These are phyloP conservation scores for Seriola quinqueradiata DNA, from an alignment of 2,113 vertebrate genomes.

Conservation along the genomic window DNA sequence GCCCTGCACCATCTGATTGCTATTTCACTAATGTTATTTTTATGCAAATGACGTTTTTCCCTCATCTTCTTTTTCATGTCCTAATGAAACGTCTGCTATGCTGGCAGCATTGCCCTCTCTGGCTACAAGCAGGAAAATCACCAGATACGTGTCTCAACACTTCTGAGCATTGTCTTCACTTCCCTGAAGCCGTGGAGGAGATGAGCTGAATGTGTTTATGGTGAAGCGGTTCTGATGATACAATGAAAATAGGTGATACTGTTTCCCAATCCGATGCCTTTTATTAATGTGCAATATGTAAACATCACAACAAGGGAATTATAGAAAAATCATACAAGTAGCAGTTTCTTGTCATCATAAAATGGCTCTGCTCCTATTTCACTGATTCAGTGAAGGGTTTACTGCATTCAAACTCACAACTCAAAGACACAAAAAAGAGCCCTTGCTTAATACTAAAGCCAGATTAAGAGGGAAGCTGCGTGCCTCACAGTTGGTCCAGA, in stretches of 20 bases:
- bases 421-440: neutral
- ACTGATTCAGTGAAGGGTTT: constrained; percentile 3
- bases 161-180: constrained; percentile 11
- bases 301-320: constrained; percentile 42
- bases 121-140: constrained; percentile 37
- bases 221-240: constrained; percentile 24
- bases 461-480: neutral
- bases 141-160: constrained; percentile 26
- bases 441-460: neutral
- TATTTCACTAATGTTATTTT: constrained; percentile 77
- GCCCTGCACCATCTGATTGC: constrained; percentile 67
- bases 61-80: constrained; percentile 46
- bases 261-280: neutral
- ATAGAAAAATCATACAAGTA: constrained; percentile 25
- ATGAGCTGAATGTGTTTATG: constrained; percentile 23
- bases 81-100: constrained; percentile 56
- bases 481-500: neutral
- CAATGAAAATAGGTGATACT: constrained; percentile 24
- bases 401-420: neutral
- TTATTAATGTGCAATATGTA: constrained; percentile 47
- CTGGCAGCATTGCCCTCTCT: constrained; percentile 20
- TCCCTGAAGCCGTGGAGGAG: constrained; percentile 11
- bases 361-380: neutral
- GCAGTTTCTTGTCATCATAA: constrained; percentile 6
- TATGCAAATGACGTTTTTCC: constrained; percentile 72